These are phyloP conservation scores for Vespertilio murinus DNA, from an alignment of 2,797 vertebrate genomes.

Conservation along the genomic window DNA sequence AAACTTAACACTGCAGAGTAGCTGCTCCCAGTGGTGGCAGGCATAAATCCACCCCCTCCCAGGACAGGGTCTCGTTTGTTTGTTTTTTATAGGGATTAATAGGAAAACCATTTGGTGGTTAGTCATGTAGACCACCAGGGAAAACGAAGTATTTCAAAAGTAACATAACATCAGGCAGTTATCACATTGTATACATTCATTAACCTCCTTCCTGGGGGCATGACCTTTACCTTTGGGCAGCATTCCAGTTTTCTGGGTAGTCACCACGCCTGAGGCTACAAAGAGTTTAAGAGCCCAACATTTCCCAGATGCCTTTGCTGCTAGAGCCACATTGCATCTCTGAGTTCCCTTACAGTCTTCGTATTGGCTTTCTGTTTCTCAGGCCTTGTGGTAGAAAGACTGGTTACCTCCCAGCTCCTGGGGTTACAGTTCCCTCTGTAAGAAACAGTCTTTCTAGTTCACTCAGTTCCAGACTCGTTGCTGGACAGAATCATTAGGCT, in stretches of 20 bases:
- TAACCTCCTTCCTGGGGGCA: background rate
- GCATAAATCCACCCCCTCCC: background rate
- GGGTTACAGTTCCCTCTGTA: background rate
- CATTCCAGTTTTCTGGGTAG: background rate
- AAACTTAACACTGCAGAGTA: background rate
- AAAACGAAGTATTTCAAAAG: background rate
- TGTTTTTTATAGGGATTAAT: background rate
- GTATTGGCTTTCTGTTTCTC: background rate
- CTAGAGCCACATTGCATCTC: background rate
- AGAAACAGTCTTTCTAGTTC: background rate
- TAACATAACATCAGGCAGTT: background rate
- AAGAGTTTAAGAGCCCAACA: background rate
- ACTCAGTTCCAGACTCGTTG: background rate
- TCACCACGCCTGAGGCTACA: background rate
- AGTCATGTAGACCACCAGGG: background rate
- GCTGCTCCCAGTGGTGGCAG: background rate
- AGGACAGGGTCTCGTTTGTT: background rate
- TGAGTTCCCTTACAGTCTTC: background rate
- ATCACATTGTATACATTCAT: background rate
- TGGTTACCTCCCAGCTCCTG: background rate
- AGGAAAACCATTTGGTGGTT: background rate
- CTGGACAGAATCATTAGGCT: background rate
- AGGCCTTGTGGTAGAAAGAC: background rate
- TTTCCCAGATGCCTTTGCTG: background rate
- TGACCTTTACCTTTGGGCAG: background rate